phyloP scores from a whole-genome alignment of 2,888 invertebrate genomes.

The Meghimatium bilineatum region DNA sequence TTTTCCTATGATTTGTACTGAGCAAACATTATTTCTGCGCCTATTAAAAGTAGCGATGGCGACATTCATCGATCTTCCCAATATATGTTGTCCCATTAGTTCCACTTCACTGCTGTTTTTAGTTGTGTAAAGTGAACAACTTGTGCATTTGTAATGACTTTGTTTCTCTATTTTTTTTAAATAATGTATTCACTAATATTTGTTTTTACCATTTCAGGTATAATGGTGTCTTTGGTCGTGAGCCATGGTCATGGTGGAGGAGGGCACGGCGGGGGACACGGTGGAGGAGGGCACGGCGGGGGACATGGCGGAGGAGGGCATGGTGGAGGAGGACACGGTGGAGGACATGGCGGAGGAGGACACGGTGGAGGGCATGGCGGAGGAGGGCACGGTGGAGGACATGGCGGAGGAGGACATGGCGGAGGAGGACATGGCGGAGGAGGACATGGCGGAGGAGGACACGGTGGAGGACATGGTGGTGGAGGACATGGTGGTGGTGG shows the following conservation, averaged over 20 bases:
- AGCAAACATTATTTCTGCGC: too few species aligned
- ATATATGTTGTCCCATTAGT: too few species aligned
- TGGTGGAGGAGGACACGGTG: background rate
- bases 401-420: too few species aligned
- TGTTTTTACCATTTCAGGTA: background rate
- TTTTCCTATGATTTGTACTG: too few species aligned
- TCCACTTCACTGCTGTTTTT: too few species aligned
- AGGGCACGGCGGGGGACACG: background rate
- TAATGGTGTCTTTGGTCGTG: background rate
- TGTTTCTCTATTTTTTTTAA: too few species aligned
- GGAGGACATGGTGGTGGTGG: too few species aligned
- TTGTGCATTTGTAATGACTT: too few species aligned
- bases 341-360: constrained; percentile 7
- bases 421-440: constrained; percentile 12
- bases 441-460: background rate
- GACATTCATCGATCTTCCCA: too few species aligned
- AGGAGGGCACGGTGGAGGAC: constrained; percentile 1
- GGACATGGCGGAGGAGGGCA: background rate
- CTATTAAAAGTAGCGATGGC: too few species aligned
- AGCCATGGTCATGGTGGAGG: constrained; percentile 13
- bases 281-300: background rate
- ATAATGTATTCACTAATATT: too few species aligned
- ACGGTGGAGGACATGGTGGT: constrained; percentile 10
- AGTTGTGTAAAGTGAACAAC: too few species aligned
- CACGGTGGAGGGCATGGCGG: constrained; percentile 7